These are phyloP conservation scores for Aselliscus stoliczkanus DNA, from an alignment of 2,797 vertebrate species.

Conservation along the genomic window DNA sequence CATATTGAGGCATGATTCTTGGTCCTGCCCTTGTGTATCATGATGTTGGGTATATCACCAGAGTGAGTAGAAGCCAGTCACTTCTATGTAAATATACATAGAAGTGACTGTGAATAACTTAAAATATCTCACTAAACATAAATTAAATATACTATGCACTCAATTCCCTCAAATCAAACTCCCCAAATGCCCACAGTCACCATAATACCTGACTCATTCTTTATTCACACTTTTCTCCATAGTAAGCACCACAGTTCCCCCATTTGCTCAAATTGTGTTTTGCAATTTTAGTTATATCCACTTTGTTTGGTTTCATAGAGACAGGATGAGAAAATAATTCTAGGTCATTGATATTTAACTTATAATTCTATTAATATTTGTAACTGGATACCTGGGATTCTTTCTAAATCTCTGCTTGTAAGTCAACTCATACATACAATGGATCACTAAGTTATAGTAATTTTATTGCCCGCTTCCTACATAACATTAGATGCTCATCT, in stretches of 20 bases:
- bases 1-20: neutral
- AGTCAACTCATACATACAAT: neutral
- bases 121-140: neutral
- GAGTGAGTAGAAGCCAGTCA: neutral
- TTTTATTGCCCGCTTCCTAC: neutral
- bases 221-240: neutral
- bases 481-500: neutral
- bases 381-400: neutral
- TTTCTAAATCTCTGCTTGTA: neutral
- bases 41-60: neutral
- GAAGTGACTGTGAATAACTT: neutral
- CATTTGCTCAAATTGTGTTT: neutral
- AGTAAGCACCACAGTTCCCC: neutral
- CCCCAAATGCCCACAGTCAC: neutral
- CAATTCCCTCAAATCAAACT: neutral
- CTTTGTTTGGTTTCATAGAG: neutral
- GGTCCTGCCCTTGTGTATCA: neutral
- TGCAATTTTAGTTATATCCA: neutral
- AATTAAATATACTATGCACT: neutral
- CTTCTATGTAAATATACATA: neutral
- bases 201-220: neutral
- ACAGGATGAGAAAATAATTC: neutral
- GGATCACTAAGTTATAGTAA: neutral
- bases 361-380: neutral
- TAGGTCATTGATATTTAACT: neutral